phyloP scores from a whole-genome alignment of 2,113 vertebrate genomes.

The Rhynchopsitta pachyrhyncha region DNA sequence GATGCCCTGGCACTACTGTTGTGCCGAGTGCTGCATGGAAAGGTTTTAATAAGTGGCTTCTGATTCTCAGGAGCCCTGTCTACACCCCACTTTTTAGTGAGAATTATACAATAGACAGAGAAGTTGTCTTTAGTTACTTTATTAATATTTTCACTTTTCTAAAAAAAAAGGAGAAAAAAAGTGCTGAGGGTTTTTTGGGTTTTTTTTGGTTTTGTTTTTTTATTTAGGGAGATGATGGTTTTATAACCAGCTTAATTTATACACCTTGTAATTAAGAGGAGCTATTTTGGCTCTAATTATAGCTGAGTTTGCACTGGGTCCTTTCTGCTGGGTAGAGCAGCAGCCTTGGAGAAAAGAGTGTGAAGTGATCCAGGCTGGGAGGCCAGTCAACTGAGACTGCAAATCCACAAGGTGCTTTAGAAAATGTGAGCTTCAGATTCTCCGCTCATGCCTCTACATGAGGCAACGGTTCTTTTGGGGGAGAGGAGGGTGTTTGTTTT shows the following conservation, averaged over 20 bases:
- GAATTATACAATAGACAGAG: background rate
- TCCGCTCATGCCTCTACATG: rapidly evolving
- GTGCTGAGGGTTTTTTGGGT: no score
- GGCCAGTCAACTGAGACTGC: rapidly evolving
- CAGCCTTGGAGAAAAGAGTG: background rate
- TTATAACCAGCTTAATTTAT: background rate
- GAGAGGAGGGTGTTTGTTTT: background rate
- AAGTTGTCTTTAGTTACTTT: background rate
- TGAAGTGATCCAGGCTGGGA: background rate
- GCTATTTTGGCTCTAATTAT: background rate
- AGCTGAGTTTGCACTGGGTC: background rate
- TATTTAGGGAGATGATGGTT: background rate
- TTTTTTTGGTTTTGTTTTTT: background rate
- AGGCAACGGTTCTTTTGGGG: background rate
- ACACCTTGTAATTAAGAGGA: background rate
- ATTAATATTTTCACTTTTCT: background rate
- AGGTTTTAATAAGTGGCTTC: background rate
- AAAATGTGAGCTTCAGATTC: background rate
- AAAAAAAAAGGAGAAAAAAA: background rate
- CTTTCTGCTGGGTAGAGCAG: background rate
- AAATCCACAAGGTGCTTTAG: background rate
- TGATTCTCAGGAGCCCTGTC: background rate
- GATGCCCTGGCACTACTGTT: background rate
- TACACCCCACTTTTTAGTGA: background rate
- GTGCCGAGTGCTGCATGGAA: background rate